phyloP scores from a whole-genome alignment of 2,797 vertebrate genomes.

The Melopsittacus undulatus region DNA sequence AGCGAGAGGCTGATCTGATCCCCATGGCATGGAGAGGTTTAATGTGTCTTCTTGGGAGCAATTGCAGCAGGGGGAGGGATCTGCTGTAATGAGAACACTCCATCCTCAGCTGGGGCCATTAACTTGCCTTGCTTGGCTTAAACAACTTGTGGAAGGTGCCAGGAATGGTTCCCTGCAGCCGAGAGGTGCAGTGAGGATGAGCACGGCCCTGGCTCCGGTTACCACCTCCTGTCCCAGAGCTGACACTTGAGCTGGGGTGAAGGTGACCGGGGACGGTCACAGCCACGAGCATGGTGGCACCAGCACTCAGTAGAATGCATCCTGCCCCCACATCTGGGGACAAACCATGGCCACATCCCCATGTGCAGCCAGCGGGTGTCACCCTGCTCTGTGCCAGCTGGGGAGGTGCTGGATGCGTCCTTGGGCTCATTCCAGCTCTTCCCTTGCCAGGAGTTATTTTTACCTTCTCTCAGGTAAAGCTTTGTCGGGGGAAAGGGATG shows the following conservation, averaged over 20 bases:
- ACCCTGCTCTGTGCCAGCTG: neutral
- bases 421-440: constrained; percentile 46
- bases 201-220: neutral
- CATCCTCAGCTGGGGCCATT: neutral
- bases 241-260: neutral
- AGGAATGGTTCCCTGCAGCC: neutral
- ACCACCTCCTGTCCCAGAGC: neutral
- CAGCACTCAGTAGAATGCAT: accelerated
- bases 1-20: neutral
- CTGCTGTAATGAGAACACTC: constrained; percentile 51
- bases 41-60: neutral
- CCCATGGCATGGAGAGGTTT: neutral
- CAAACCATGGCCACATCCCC: neutral
- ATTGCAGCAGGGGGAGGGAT: neutral
- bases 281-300: neutral
- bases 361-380: accelerated
- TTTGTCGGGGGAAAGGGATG: constrained; percentile 13
- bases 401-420: constrained; percentile 33
- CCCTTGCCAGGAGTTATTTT: constrained; percentile 54
- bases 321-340: neutral
- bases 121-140: neutral
- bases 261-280: neutral
- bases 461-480: constrained; percentile 63
- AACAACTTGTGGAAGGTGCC: neutral
- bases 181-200: accelerated